Conservation (phyloP, 2,888 invertebrate genomes). For the Phorcus lineatus region DNA sequence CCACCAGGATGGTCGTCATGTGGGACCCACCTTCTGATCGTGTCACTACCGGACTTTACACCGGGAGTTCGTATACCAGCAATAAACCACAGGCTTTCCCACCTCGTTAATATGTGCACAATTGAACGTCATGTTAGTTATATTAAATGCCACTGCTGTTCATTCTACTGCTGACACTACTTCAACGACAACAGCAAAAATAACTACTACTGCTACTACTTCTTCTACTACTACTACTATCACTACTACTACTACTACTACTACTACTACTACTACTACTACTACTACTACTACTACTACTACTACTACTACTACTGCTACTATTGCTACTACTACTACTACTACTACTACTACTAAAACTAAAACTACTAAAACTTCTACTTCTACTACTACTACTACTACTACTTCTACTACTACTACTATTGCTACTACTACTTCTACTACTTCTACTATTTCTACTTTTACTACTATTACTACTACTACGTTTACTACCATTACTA, state of each 20-base stretch:
- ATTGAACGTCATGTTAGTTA: no score
- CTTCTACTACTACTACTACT: not conserved
- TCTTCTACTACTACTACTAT: conserved; percentile 21
- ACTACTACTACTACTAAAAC: not conserved
- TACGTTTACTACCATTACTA: not conserved
- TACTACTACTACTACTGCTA: conserved; percentile 17
- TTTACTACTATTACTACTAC: not conserved
- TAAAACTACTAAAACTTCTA: not conserved
- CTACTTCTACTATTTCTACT: not conserved
- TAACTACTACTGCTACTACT: conserved; percentile 19
- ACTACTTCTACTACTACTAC: conserved; percentile 1
- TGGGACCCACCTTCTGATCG: not conserved
- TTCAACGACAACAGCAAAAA: not conserved
- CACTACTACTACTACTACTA: conserved; percentile 16
- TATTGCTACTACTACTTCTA: not conserved
- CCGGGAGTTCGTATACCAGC: not conserved
- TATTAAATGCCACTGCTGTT: not conserved
- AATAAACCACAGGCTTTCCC: not conserved
- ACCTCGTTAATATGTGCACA: no score
- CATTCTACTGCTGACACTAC: not conserved
- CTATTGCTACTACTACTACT: conserved; percentile 8
- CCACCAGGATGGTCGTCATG: not conserved
- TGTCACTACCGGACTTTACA: not conserved
- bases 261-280: conserved; percentile 28
- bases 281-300: conserved; percentile 26